These are phyloP conservation scores for Syngnathus scovelli DNA, from an alignment of 2,113 vertebrate genomes.

Conservation along the genomic window DNA sequence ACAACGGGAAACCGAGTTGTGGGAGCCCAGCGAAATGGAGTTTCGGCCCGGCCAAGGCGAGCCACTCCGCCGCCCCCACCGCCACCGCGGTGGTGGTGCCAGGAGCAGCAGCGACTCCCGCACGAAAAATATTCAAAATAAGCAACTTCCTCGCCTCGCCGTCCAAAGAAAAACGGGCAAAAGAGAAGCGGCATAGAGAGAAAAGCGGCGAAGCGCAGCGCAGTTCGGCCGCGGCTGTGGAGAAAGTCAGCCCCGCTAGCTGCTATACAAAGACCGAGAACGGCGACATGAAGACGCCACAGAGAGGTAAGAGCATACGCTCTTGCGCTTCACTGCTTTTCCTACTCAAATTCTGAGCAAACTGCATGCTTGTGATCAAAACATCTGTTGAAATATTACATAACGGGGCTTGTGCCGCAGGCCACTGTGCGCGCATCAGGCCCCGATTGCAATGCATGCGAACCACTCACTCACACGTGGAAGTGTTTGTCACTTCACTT, in stretches of 20 bases:
- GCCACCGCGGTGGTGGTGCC: constrained; percentile 25
- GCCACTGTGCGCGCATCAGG: constrained; percentile 57
- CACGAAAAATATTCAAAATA: constrained; percentile 68
- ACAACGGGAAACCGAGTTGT: constrained; percentile 76
- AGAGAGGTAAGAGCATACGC: constrained; percentile 51
- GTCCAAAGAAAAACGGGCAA: constrained; percentile 75
- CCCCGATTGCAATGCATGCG: constrained; percentile 39
- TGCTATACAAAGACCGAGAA: constrained; percentile 71
- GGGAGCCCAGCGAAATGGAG: constrained; percentile 77
- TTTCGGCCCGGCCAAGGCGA: constrained; percentile 74
- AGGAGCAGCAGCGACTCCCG: constrained; percentile 38
- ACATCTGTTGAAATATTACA: constrained; percentile 19
- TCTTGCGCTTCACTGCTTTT: background rate
- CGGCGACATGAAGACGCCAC: constrained; percentile 61
- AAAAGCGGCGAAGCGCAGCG: constrained; percentile 65
- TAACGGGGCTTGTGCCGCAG: constrained; percentile 24
- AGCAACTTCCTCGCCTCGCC: constrained; percentile 72
- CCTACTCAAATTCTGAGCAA: background rate
- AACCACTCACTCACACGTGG: constrained; percentile 54
- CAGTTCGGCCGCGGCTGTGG: constrained; percentile 52
- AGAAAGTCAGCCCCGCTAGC: constrained; percentile 64
- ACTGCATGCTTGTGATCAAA: background rate
- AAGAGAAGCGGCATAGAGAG: constrained; percentile 82
- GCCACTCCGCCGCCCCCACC: constrained; percentile 52
- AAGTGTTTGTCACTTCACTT: constrained; percentile 47